Conservation (phyloP, 2,888 invertebrate species). For the Oasisia sp. region DNA sequence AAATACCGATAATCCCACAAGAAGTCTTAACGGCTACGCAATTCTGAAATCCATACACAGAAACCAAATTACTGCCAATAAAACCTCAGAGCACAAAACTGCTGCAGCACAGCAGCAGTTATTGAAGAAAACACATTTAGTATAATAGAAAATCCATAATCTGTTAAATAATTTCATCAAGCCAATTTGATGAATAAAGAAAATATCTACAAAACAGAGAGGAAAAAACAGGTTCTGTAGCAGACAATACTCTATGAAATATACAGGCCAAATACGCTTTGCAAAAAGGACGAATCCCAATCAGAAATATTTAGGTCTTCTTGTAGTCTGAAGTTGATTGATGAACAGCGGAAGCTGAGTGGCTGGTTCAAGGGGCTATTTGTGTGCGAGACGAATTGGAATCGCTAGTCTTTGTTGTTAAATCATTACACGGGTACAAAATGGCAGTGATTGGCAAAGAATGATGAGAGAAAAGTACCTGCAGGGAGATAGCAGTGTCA, state of each 20-base stretch:
- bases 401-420: neutral
- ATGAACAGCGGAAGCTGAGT: neutral
- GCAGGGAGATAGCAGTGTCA: neutral
- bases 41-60: neutral
- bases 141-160: neutral
- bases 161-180: neutral
- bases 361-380: neutral
- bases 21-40: neutral
- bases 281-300: neutral
- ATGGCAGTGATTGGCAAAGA: neutral
- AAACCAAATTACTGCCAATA: neutral
- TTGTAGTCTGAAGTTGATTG: neutral
- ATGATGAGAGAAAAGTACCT: neutral
- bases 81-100: neutral
- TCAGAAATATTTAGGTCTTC: no score
- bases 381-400: neutral
- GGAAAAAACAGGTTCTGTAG: no score
- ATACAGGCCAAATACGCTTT: neutral
- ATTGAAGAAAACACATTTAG: no score
- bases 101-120: no score
- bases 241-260: neutral
- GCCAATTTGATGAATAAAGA: neutral
- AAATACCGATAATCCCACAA: neutral
- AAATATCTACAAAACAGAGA: neutral
- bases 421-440: neutral